phyloP scores from a whole-genome alignment of 2,888 invertebrate genomes.

The Rotaria magnacalcarata region DNA sequence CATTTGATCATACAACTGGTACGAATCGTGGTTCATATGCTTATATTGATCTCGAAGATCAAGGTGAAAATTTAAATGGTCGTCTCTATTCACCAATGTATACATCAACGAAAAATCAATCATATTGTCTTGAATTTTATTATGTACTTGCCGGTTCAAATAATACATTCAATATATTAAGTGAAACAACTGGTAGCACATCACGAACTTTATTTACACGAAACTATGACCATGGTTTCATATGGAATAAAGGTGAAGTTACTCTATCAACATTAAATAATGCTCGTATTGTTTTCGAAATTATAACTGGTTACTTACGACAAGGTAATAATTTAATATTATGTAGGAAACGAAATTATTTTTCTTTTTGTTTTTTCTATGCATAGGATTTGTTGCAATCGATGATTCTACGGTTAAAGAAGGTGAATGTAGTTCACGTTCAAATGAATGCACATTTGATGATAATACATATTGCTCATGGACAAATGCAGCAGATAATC shows the following conservation, averaged over 20 bases:
- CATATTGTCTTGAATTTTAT: conserved; percentile 45
- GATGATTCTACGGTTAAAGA: not conserved
- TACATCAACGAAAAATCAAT: conserved; percentile 1
- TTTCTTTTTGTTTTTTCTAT: not conserved
- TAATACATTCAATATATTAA: conserved; percentile 35
- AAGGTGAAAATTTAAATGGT: conserved; percentile 38
- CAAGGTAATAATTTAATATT: not conserved
- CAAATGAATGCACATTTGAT: conserved; percentile 49
- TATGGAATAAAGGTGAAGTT: conserved; percentile 45
- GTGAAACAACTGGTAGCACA: not conserved
- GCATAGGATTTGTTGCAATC: not conserved
- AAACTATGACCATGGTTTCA: conserved; percentile 37
- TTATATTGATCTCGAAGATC: conserved; percentile 43
- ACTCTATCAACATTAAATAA: conserved; percentile 11
- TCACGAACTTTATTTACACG: conserved; percentile 21
- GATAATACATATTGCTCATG: conserved; percentile 39
- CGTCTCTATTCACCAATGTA: conserved; percentile 31
- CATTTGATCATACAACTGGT: conserved; percentile 47
- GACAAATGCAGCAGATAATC: conserved; percentile 39
- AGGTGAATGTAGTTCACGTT: conserved; percentile 13
- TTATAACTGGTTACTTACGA: conserved; percentile 29
- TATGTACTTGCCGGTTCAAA: conserved; percentile 38
- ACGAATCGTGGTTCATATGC: conserved; percentile 47
- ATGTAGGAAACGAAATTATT: not conserved
- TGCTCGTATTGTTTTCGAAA: conserved; percentile 38